Percentiles rank a stretch among this genome's conserved stretches.
Conservation (phyloP, 2,888 invertebrate species). For the Bellardia bayeri region DNA sequence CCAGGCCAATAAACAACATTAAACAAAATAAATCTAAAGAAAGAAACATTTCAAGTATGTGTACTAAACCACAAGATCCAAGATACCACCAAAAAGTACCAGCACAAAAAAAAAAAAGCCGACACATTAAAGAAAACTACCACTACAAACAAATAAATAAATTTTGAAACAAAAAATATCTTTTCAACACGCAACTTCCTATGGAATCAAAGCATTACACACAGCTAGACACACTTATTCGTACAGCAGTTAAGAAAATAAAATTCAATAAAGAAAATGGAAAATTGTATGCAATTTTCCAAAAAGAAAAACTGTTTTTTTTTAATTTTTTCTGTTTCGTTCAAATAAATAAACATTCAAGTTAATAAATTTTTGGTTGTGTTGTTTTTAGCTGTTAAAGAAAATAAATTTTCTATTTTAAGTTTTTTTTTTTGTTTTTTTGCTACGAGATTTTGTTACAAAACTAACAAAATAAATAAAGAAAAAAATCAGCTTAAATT, state of each 20-base stretch:
- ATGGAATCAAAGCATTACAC: slow-evolving; percentile 10
- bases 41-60: slow-evolving; percentile 34
- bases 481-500: not conserved
- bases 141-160: not conserved
- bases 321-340: not conserved
- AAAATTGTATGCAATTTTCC: slow-evolving; percentile 67
- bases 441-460: slow-evolving; percentile 31
- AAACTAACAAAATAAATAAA: slow-evolving; percentile 15
- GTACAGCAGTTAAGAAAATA: slow-evolving; percentile 8
- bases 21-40: not conserved
- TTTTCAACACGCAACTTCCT: slow-evolving; percentile 64
- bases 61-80: slow-evolving; percentile 24
- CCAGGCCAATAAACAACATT: slow-evolving; percentile 30
- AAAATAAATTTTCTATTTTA: slow-evolving; percentile 41
- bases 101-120: slow-evolving; percentile 16
- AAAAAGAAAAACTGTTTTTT: slow-evolving; percentile 41
- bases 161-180: slow-evolving; percentile 35
- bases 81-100: slow-evolving; percentile 9
- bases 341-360: slow-evolving; percentile 61
- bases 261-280: slow-evolving; percentile 52
- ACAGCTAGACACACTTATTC: not conserved
- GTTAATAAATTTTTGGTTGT: slow-evolving; percentile 61
- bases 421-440: slow-evolving; percentile 21
- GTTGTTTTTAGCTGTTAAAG: slow-evolving; percentile 16
- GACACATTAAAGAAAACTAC: slow-evolving; percentile 32